Evolutionary conservation across 2,797 vertebrate genomes (phyloP).

Genomic region (Rhadinocentrus ornatus): DNA sequence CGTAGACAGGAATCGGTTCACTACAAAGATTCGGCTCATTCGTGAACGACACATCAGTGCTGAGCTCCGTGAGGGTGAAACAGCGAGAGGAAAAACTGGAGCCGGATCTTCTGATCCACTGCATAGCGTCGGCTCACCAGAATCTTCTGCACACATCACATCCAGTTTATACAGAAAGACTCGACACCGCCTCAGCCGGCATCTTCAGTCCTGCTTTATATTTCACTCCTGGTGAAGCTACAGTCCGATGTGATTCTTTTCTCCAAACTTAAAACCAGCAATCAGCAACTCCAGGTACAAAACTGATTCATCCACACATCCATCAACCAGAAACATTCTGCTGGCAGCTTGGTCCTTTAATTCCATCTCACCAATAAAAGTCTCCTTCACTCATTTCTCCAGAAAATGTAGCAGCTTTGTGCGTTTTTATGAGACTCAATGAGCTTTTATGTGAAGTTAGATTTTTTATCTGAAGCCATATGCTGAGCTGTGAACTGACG

Average conservation of each 20-base stretch:
- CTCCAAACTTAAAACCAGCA: not conserved
- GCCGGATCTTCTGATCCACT: no score
- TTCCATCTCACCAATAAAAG: not conserved
- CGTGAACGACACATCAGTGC: no score
- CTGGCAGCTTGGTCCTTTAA: not conserved
- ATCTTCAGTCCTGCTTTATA: not conserved
- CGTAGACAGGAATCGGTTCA: no score
- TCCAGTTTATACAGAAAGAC: no score
- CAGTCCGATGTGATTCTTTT: not conserved
- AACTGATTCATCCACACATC: not conserved
- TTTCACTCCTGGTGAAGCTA: not conserved
- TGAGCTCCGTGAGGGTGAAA: no score
- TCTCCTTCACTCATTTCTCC: constrained; percentile 29
- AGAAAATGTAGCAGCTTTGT: constrained; percentile 54
- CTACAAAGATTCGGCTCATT: no score
- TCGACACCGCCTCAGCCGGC: no score
- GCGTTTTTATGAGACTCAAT: constrained; percentile 32
- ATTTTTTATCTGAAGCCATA: constrained; percentile 66
- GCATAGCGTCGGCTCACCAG: no score
- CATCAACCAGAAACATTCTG: not conserved
- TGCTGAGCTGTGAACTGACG: constrained; percentile 54
- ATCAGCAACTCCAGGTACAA: not conserved
- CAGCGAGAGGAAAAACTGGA: no score
- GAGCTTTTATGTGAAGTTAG: constrained; percentile 33
- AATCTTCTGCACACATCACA: no score